Evolutionary conservation across 2,797 vertebrate genomes (phyloP).

Genomic region (Lacerta viridis): DNA sequence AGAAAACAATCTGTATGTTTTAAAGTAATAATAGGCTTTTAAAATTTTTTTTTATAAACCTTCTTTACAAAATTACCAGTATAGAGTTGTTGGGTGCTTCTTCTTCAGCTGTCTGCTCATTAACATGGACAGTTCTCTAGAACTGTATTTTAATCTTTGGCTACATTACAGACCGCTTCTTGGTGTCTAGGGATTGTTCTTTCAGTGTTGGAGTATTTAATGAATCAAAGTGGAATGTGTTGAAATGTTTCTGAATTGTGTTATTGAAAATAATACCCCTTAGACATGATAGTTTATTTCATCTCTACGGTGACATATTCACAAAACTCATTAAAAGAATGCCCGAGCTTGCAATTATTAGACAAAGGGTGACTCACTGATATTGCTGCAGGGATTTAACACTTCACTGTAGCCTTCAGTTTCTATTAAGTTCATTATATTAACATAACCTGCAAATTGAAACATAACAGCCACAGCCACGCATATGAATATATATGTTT

Average conservation of each 20-base stretch:
- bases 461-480: not conserved
- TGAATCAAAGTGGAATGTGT: constrained; percentile 43
- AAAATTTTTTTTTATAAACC: not conserved
- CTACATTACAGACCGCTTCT: constrained; percentile 38
- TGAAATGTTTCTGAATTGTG: constrained; percentile 53
- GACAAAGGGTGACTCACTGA: constrained; percentile 52
- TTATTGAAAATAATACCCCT: constrained; percentile 51
- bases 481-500: not conserved
- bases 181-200: constrained; percentile 36
- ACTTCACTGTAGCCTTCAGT: constrained; percentile 3
- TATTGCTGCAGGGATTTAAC: constrained; percentile 51
- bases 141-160: constrained; percentile 37
- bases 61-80: not conserved
- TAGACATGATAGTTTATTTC: constrained; percentile 60
- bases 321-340: constrained; percentile 56
- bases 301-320: constrained; percentile 54
- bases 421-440: constrained; percentile 52
- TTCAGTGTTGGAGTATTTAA: constrained; percentile 45
- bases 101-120: constrained; percentile 13
- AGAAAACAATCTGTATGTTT: not conserved
- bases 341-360: constrained; percentile 45
- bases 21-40: not conserved
- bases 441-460: constrained; percentile 50
- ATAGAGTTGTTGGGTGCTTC: not conserved
- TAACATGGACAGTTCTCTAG: constrained; percentile 32